Conservation (phyloP, 2,797 vertebrate species). For the Phaenicophaeus curvirostris region DNA sequence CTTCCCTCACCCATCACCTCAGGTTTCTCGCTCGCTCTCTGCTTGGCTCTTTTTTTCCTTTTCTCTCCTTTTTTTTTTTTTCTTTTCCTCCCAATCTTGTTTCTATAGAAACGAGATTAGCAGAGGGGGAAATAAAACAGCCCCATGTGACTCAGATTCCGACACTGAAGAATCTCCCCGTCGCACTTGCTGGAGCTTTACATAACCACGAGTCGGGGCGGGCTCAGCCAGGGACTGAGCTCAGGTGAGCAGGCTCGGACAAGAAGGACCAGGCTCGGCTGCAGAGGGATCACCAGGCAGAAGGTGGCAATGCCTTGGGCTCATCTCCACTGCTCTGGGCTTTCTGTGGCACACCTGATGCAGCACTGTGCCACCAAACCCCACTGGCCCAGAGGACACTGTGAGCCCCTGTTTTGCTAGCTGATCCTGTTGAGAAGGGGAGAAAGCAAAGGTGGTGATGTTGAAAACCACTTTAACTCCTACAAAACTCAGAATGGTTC, state of each 20-base stretch:
- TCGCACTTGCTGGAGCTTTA: conserved; percentile 30
- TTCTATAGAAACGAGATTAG: conserved; percentile 82
- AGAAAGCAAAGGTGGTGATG: not conserved
- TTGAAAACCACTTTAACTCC: not conserved
- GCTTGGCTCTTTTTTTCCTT: conserved; percentile 3
- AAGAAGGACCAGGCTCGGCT: not conserved
- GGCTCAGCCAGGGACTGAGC: not conserved
- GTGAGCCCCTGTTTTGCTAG: rapidly evolving
- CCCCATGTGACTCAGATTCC: conserved; percentile 80
- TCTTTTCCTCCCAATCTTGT: conserved; percentile 72
- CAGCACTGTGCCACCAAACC: not conserved
- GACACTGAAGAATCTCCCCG: conserved; percentile 75
- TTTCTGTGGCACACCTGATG: not conserved
- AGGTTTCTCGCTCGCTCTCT: conserved; percentile 33
- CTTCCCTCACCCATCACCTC: conserved; percentile 70
- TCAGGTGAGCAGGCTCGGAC: not conserved
- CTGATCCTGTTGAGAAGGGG: not conserved
- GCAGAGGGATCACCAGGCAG: not conserved
- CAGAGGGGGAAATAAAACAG: conserved; percentile 75
- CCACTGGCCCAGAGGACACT: not conserved
- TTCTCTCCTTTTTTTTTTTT: not conserved
- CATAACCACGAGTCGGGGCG: conserved; percentile 40
- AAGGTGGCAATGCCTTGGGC: not conserved
- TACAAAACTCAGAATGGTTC: not conserved
- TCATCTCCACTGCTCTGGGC: not conserved